Conservation (phyloP, 2,797 vertebrate genomes). For the Halcyon smyrnensis region DNA sequence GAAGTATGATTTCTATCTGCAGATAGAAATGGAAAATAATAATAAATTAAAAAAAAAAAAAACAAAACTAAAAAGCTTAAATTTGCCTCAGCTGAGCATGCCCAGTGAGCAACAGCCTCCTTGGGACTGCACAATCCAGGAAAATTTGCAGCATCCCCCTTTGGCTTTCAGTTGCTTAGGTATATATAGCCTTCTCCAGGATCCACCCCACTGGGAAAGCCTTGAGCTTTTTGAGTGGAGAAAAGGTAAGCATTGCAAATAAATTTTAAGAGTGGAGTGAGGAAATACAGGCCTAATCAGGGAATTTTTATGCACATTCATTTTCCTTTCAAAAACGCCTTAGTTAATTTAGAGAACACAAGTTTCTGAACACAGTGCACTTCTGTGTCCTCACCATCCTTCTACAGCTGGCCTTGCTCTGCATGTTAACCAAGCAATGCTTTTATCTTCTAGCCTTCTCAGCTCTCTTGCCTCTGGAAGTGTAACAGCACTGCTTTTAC, state of each 20-base stretch:
- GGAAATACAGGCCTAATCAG: neutral
- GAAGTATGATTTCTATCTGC: neutral
- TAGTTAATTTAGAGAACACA: neutral
- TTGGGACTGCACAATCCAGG: neutral
- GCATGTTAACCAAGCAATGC: neutral
- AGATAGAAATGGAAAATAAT: neutral
- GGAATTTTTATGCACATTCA: neutral
- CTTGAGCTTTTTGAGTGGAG: neutral
- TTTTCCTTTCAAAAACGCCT: neutral
- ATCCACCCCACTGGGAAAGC: neutral
- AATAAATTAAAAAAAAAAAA: no score
- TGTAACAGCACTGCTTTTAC: neutral
- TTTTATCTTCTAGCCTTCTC: neutral
- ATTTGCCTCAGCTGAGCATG: neutral
- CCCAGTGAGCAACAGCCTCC: neutral
- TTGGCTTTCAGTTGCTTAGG: neutral
- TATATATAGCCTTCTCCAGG: neutral
- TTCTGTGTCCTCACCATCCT: neutral
- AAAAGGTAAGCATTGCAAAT: neutral
- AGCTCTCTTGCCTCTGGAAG: neutral
- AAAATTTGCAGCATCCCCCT: neutral
- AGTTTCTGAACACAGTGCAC: rapidly evolving
- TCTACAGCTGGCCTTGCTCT: neutral
- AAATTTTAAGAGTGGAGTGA: neutral
- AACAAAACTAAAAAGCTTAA: neutral